Base-by-base conservation (phyloP, 2,797 vertebrate genomes). In the Parauchenoglanis punctatus region DNA sequence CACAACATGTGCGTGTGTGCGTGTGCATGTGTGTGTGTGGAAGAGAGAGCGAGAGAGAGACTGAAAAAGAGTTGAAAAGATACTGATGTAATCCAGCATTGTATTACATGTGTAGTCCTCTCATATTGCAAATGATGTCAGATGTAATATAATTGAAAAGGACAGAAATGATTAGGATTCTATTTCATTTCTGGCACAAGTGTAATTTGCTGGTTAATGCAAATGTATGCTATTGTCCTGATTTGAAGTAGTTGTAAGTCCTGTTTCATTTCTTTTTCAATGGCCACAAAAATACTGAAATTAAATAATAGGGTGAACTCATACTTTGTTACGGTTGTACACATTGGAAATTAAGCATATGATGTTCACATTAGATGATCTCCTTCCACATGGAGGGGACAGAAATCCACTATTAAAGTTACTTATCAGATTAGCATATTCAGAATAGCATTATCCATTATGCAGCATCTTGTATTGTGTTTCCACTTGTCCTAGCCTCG, bases 81-180 rank as follows among this genome's bases (percentile, higher is more conserved):
- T 76, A n/a, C 25, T 76, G n/a, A 4, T 15, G 52, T 56, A 56
- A 77, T 77, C 13, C 13, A 77, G 75, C 52, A 78, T 58, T 78
- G 52, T 7, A 58, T 78, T 78, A 58, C n/a, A 56, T 77, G 18
- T 77, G 56, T 77, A 56, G 49, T 10, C n/a, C n/a, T 31, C 75
- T 77, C 49, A 56, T 78, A 11, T 35, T 58, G 75, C n/a, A 56
- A 77, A 56, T 77, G 75, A 77, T 31, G 75, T n/a, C n/a, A 73
- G 23, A 49, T 75, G 46, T 77, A 77, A 58, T 58, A 40, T 58
- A 58, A 80, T 80, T 35, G 52, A 35, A 58, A 58, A 4, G 23
- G 76, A 58, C 18, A 58, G 7, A 80, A 80, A 58, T 58, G 13
- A 52, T 52, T 15, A 52, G 13, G 46, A 52, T 11, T 58, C 1